Percentiles rank a stretch among this genome's conserved stretches.
Evolutionary conservation across 2,113 vertebrate genomes (phyloP).

Genomic region (Thomomys bottae): DNA sequence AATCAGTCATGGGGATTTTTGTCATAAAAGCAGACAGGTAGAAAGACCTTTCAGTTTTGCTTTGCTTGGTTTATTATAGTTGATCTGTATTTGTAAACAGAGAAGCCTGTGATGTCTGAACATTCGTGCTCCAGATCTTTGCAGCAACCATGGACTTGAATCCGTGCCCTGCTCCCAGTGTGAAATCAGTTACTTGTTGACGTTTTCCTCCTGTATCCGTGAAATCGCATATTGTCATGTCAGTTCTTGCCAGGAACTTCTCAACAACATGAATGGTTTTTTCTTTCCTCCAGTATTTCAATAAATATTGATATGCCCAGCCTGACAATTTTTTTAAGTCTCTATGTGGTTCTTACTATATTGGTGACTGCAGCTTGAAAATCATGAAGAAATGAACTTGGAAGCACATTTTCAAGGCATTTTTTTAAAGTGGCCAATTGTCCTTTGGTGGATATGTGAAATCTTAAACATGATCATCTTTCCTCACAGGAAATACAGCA

Average conservation of each 20-base stretch:
- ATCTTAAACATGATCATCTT: neutral
- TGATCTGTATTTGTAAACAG: constrained; percentile 84
- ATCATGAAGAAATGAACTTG: neutral
- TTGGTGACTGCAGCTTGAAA: neutral
- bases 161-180: constrained; percentile 82
- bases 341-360: constrained; percentile 73
- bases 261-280: constrained; percentile 84
- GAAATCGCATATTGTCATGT: constrained; percentile 87
- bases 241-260: constrained; percentile 87
- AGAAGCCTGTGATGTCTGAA: constrained; percentile 80
- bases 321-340: constrained; percentile 80
- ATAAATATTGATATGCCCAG: constrained; percentile 93
- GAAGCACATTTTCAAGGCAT: neutral
- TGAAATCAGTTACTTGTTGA: constrained; percentile 84
- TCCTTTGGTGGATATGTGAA: neutral
- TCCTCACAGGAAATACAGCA: neutral
- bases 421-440: neutral
- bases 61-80: constrained; percentile 79
- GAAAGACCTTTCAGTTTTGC: constrained; percentile 79
- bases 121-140: constrained; percentile 83
- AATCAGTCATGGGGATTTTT: constrained; percentile 72
- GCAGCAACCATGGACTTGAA: constrained; percentile 86
- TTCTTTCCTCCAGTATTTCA: constrained; percentile 91
- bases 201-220: constrained; percentile 86
- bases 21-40: constrained; percentile 78